Evolutionary conservation across 2,888 invertebrate genomes (phyloP).

Genomic region (Ichneumoninae sp.): DNA sequence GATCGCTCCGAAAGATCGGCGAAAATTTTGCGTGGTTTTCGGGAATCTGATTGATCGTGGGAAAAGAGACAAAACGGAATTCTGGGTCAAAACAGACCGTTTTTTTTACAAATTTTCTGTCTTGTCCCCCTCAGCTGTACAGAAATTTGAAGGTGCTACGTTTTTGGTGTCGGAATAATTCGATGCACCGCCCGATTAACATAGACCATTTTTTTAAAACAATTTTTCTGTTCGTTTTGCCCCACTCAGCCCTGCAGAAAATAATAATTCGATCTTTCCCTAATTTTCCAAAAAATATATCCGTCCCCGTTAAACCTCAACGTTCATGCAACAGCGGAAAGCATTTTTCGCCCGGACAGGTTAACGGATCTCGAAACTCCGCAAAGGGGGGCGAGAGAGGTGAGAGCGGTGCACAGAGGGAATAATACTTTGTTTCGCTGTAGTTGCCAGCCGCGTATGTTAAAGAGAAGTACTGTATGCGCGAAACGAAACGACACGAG

Average conservation of each 20-base stretch:
- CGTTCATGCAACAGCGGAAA: not conserved
- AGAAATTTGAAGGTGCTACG: no score
- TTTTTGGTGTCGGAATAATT: no score
- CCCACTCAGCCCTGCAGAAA: not conserved
- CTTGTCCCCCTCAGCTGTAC: no score
- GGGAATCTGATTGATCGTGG: no score
- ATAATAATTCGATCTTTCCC: not conserved
- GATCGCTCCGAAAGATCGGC: not conserved
- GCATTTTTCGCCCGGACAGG: not conserved
- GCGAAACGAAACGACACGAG: conserved; percentile 67
- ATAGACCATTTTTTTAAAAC: no score
- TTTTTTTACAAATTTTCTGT: no score
- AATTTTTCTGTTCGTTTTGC: no score
- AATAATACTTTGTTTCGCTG: conserved; percentile 52
- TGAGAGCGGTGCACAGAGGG: conserved; percentile 36
- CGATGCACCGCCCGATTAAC: no score
- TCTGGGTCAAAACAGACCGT: no score
- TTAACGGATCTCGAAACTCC: conserved; percentile 20
- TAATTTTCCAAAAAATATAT: not conserved
- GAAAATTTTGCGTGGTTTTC: no score
- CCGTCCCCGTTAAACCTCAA: no score
- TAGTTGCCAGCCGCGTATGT: conserved; percentile 35
- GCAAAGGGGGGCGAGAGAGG: conserved; percentile 15
- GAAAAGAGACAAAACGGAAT: no score
- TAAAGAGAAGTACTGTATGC: conserved; percentile 1